These are phyloP conservation scores for Syndactyla subalaris DNA, from an alignment of 2,797 vertebrate genomes.

Conservation along the genomic window DNA sequence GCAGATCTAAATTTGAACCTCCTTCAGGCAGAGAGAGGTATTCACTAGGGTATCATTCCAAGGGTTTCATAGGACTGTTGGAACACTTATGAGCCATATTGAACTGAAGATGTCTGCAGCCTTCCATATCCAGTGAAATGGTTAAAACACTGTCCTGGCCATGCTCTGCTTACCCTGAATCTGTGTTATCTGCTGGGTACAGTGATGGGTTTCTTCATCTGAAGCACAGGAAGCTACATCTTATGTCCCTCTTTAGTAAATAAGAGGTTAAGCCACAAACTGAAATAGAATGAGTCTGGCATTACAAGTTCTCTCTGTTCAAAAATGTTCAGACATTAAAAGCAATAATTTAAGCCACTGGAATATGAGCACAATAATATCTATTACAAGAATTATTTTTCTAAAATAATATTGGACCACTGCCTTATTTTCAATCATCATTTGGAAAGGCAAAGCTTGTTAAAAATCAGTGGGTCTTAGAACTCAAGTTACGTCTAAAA, in stretches of 20 bases:
- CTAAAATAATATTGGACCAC: not conserved
- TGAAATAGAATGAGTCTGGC: not conserved
- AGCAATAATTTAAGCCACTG: not conserved
- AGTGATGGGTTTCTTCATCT: not conserved
- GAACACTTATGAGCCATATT: not conserved
- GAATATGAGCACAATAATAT: not conserved
- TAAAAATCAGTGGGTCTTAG: slow-evolving; percentile 2
- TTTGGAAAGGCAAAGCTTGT: not conserved
- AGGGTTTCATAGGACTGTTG: not conserved
- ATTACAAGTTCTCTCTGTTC: not conserved
- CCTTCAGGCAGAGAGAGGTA: not conserved
- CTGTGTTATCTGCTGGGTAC: not conserved
- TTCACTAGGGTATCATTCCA: not conserved
- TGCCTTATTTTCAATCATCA: not conserved
- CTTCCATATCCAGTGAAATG: not conserved
- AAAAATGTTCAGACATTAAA: not conserved
- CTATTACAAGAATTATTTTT: not conserved
- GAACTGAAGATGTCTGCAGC: not conserved
- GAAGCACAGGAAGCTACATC: not conserved
- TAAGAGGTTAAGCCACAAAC: not conserved
- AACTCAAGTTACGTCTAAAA: slow-evolving; percentile 16
- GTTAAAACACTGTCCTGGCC: not conserved
- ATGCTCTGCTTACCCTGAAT: not conserved
- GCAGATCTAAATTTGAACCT: not conserved
- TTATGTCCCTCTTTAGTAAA: not conserved